Conservation (phyloP, 2,888 invertebrate genomes). For the Pherbina coryleti region DNA sequence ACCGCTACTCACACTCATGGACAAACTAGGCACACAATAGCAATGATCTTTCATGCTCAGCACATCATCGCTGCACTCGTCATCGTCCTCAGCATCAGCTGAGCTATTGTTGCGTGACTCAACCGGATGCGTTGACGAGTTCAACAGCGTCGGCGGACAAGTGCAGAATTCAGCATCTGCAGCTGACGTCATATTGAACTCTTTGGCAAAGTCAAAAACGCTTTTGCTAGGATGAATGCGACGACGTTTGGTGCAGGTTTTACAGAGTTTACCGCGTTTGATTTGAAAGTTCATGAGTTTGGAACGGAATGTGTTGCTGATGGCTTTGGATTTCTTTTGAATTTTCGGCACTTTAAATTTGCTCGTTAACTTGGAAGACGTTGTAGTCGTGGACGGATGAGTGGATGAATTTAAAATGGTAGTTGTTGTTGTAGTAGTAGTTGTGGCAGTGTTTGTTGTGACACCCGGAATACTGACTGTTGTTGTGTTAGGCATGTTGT, state of each 20-base stretch:
- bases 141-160: conserved; percentile 54
- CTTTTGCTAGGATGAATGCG: conserved; percentile 67
- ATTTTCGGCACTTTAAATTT: conserved; percentile 66
- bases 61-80: conserved; percentile 62
- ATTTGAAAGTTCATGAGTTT: conserved; percentile 66
- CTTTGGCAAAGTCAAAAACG: conserved; percentile 66
- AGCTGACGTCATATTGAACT: conserved; percentile 55
- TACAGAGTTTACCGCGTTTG: conserved; percentile 62
- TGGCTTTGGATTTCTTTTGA: conserved; percentile 66
- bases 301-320: conserved; percentile 66
- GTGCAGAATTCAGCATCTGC: conserved; percentile 57
- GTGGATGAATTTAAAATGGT: conserved; percentile 23
- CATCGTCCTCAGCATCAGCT: conserved; percentile 54
- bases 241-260: conserved; percentile 64
- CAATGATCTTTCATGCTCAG: conserved; percentile 67
- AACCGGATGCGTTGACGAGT: conserved; percentile 46
- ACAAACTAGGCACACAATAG: conserved; percentile 66
- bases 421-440: conserved; percentile 14
- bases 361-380: conserved; percentile 18
- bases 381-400: not conserved
- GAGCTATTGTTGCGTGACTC: conserved; percentile 49
- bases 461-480: conserved; percentile 38
- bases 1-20: conserved; percentile 66
- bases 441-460: conserved; percentile 44
- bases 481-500: conserved; percentile 40